Percentiles rank a stretch among this genome's conserved stretches.
Conservation (phyloP, 2,888 invertebrate species). For the Amiota mariae region DNA sequence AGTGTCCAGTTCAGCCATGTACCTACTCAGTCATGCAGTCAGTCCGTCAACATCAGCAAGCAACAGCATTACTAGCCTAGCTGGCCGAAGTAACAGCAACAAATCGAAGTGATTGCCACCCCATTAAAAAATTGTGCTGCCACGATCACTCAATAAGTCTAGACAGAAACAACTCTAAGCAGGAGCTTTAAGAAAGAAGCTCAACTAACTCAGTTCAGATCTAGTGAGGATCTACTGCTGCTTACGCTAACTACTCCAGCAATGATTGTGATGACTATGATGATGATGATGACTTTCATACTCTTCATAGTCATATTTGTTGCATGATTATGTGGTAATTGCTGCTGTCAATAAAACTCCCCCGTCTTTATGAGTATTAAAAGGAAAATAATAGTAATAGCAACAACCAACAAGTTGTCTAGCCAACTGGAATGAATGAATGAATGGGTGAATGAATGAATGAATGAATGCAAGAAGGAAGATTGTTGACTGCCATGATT, state of each 20-base stretch:
- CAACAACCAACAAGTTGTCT: constrained; percentile 17
- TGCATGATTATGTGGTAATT: constrained; percentile 70
- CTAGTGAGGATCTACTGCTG: no score
- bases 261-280: background rate
- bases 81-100: constrained; percentile 9
- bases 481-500: constrained; percentile 54
- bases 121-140: constrained; percentile 68
- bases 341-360: constrained; percentile 72
- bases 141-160: constrained; percentile 68
- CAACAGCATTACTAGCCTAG: constrained; percentile 16
- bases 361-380: constrained; percentile 61
- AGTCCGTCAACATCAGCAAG: constrained; percentile 31
- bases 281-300: constrained; percentile 28
- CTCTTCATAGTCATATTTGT: constrained; percentile 58
- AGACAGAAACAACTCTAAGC: constrained; percentile 63
- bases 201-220: no score
- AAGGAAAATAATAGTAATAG: constrained; percentile 28
- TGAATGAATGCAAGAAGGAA: no score
- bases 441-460: constrained; percentile 36
- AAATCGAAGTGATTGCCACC: constrained; percentile 70
- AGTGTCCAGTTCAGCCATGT: constrained; percentile 35
- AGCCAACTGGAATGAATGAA: background rate
- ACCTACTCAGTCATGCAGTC: constrained; percentile 12
- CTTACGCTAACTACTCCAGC: no score
- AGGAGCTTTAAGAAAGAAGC: background rate